A percentile compares a stretch with the other conserved stretches of the same genome.
phyloP scores from a whole-genome alignment of 2,797 vertebrate genomes.

The Melanotaenia pygmaea region DNA sequence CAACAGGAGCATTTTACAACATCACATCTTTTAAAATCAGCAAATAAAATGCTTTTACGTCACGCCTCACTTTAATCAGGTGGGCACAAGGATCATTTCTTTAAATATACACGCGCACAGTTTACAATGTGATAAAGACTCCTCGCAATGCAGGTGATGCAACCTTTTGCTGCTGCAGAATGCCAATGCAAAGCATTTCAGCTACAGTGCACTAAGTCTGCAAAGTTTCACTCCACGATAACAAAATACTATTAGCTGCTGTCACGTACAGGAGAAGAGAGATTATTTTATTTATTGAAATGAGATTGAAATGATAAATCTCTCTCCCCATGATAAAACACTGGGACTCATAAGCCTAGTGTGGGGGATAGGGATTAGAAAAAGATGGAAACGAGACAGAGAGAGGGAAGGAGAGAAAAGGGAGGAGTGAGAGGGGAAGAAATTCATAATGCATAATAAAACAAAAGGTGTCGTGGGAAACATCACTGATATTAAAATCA shows the following conservation, averaged over 20 bases:
- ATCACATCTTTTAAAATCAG: constrained; percentile 56
- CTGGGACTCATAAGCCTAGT: constrained; percentile 95
- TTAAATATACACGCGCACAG: constrained; percentile 45
- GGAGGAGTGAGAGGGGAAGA: constrained; percentile 82
- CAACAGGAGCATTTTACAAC: constrained; percentile 35
- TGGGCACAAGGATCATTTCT: constrained; percentile 48
- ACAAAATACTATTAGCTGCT: constrained; percentile 95
- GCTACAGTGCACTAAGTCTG: constrained; percentile 77
- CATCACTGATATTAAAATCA: constrained; percentile 91
- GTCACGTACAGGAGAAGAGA: constrained; percentile 89
- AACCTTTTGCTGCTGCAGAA: constrained; percentile 51
- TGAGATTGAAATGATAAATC: constrained; percentile 95
- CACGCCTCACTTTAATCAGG: constrained; percentile 60
- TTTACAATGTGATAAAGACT: constrained; percentile 45
- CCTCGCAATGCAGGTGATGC: constrained; percentile 31
- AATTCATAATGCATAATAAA: constrained; percentile 92
- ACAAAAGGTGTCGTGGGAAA: constrained; percentile 91
- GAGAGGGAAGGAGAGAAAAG: constrained; percentile 62
- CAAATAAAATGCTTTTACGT: constrained; percentile 57
- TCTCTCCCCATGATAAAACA: constrained; percentile 96
- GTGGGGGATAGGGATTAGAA: constrained; percentile 91
- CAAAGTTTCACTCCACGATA: constrained; percentile 90
- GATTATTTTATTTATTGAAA: constrained; percentile 99
- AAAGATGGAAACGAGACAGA: constrained; percentile 81
- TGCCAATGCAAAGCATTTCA: constrained; percentile 61